Evolutionary conservation across 35 echinoderm and acorn worm species (phyloP), one percentile per base, ranked within the genome.

Genomic region (Anneissia japonica): DNA sequence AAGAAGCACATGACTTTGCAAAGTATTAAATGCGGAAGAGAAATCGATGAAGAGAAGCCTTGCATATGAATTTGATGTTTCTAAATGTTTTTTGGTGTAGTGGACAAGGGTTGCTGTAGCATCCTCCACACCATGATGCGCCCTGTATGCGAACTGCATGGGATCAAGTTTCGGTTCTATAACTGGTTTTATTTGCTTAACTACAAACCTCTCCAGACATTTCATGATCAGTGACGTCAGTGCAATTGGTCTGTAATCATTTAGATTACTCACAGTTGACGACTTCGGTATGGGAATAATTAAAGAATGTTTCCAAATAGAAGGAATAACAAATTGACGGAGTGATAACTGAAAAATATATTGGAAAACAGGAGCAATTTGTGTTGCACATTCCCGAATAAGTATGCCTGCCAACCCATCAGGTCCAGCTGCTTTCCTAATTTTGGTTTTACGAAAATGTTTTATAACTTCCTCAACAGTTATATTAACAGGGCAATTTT

Each of bases 91-190:
- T 34, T 79, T 34, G 11, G 35, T 79, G 31, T 34, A 79, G 32
- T 79, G 31, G 14, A 79, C 30, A 36, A 79, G 77, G 77, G 16
- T 79, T 35, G 35, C 4, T 34, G 77, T 79, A 35, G 77, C 74
- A 76, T 76, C 77, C 77, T 79, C 77, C 28, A 79, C 26, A 34
- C 77, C 77, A 31, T 32, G 16, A 33, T 33, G n/a, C n/a, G n/a
- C n/a, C n/a, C n/a, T n/a, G 73, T 79, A 79, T 34, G 77, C 77
- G 35, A 79, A 79, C 77, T 79, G 77, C 77, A 79, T 34, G 17
- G 28, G 32, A 21, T 79, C 77, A 43, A 43, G 40, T 43, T 14
- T 43, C 4, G 40, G 40, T 43, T 43, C 40, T 43, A 43, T 14
- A n/a, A 43, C 40, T 43, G 40, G 40, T 43, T 43, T 43, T 6